Evolutionary conservation across 2,888 invertebrate species (phyloP).

Genomic region (Drosophila pegasa): DNA sequence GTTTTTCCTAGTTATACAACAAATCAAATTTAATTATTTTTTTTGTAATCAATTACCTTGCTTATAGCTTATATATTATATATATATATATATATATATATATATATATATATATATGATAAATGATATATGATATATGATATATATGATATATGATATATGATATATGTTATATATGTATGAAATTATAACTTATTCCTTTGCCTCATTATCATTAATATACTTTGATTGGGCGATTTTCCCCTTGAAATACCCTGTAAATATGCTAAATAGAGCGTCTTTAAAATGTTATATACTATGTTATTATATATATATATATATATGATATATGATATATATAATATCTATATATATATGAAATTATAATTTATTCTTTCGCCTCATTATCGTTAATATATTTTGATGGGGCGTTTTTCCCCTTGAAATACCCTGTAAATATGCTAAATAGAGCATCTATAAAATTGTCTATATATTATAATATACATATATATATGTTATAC

Average conservation of each 20-base stretch:
- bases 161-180: too few species aligned
- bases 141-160: neutral
- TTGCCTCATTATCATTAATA: too few species aligned
- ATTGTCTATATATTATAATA: neutral
- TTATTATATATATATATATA: neutral
- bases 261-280: neutral
- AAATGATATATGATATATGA: too few species aligned
- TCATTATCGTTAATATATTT: too few species aligned
- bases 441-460: neutral
- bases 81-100: neutral
- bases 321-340: too few species aligned
- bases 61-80: slow-evolving; percentile 40
- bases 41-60: slow-evolving; percentile 29
- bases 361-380: too few species aligned
- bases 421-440: neutral
- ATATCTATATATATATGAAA: too few species aligned
- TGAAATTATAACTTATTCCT: too few species aligned
- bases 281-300: neutral
- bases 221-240: too few species aligned
- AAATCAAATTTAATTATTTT: slow-evolving; percentile 21
- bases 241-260: neutral
- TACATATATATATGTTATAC: too few species aligned
- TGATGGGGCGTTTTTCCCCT: too few species aligned
- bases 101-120: too few species aligned
- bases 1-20: slow-evolving; percentile 23